These are phyloP conservation scores for Furcifer pardalis DNA, from an alignment of 2,797 vertebrate genomes.

Conservation along the genomic window DNA sequence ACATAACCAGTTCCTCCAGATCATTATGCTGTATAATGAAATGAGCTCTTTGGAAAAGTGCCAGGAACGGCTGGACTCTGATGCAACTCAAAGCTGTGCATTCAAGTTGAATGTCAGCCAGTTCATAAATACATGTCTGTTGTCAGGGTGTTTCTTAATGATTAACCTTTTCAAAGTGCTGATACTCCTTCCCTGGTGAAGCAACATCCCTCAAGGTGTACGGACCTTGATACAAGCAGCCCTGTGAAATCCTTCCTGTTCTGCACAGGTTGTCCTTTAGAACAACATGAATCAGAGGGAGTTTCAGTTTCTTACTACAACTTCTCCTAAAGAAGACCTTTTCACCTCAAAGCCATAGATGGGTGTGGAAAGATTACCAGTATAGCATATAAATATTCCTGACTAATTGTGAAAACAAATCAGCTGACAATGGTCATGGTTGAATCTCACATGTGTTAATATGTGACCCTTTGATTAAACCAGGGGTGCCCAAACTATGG, in stretches of 20 bases:
- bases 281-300: slow-evolving; percentile 3
- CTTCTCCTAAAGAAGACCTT: slow-evolving; percentile 29
- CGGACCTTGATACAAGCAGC: slow-evolving; percentile 22
- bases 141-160: slow-evolving; percentile 54
- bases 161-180: slow-evolving; percentile 30
- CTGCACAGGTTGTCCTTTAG: slow-evolving; percentile 13
- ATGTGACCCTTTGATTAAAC: neutral
- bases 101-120: slow-evolving; percentile 35
- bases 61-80: slow-evolving; percentile 46
- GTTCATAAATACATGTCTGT: slow-evolving; percentile 57
- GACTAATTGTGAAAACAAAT: slow-evolving; percentile 28
- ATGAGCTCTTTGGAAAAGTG: neutral
- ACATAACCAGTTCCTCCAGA: neutral
- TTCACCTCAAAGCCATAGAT: neutral
- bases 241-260: neutral
- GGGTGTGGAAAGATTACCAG: slow-evolving; percentile 35
- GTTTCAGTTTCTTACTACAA: rapidly evolving
- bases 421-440: neutral
- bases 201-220: slow-evolving; percentile 46
- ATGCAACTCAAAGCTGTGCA: slow-evolving; percentile 36
- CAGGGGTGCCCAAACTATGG: no score
- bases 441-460: neutral
- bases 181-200: slow-evolving; percentile 34
- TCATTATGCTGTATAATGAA: neutral
- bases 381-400: neutral